phyloP scores from a whole-genome alignment of 1,140 invertebrate species.

The Cataglyphis hispanica region DNA sequence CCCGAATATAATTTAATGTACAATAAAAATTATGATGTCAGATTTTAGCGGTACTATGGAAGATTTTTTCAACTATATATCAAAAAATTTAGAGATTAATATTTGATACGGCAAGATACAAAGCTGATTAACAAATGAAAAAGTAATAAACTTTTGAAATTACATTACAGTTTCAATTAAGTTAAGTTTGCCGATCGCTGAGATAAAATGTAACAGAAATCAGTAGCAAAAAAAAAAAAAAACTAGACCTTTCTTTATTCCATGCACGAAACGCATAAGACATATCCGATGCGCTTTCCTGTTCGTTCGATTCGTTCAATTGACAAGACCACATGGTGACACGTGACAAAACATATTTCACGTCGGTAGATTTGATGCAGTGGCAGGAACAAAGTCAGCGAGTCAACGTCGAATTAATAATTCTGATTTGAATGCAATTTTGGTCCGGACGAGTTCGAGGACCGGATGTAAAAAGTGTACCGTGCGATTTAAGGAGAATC shows the following conservation, averaged over 20 bases:
- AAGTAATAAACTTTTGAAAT: neutral
- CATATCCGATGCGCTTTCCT: neutral
- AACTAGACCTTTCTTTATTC: neutral
- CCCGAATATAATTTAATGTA: constrained; percentile 17
- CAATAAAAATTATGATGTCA: neutral
- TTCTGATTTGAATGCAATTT: constrained; percentile 79
- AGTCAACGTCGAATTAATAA: constrained; percentile 68
- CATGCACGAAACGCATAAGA: neutral
- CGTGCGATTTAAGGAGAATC: constrained; percentile 70
- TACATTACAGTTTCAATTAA: neutral
- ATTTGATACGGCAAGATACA: neutral
- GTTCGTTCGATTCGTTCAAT: constrained; percentile 12
- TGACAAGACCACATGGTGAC: constrained; percentile 15
- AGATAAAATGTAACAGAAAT: neutral
- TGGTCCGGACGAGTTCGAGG: constrained; percentile 68
- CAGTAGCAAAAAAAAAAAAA: neutral
- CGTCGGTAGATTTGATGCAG: neutral
- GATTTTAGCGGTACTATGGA: neutral
- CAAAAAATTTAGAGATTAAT: neutral
- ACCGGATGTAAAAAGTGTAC: constrained; percentile 54
- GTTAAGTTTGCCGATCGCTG: neutral
- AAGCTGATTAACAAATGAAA: neutral
- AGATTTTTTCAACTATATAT: neutral
- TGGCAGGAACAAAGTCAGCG: constrained; percentile 40
- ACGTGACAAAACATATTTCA: constrained; percentile 25